Evolutionary conservation across 2,797 vertebrate species (phyloP).

Genomic region (Paguma larvata): DNA sequence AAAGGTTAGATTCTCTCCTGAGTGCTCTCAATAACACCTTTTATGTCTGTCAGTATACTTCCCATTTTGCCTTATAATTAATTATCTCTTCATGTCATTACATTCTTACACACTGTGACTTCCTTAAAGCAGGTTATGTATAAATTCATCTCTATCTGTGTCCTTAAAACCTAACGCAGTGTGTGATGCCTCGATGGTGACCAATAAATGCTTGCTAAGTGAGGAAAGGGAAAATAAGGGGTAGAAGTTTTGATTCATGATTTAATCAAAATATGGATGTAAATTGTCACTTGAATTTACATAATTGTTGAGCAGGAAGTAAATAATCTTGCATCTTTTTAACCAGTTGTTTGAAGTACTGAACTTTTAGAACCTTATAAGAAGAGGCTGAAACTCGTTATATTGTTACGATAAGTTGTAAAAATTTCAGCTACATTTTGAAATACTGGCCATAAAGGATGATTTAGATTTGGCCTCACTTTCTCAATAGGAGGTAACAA

Average conservation of each 20-base stretch:
- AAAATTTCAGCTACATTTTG: neutral
- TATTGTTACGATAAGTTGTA: neutral
- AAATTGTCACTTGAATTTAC: constrained; percentile 14
- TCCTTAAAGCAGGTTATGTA: neutral
- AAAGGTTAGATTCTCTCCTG: constrained; percentile 21
- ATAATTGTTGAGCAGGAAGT: neutral
- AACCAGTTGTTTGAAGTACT: constrained; percentile 32
- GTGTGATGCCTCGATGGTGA: neutral
- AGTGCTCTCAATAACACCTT: neutral
- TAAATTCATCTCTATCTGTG: neutral
- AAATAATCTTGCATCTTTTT: constrained; percentile 34
- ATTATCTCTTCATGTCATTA: neutral
- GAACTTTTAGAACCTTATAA: constrained; percentile 25
- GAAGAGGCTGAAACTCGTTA: neutral
- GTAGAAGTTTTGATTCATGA: neutral
- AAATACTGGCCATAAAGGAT: constrained; percentile 41
- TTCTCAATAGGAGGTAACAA: constrained; percentile 91
- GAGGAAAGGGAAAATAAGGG: neutral
- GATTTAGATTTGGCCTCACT: constrained; percentile 43
- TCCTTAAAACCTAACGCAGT: neutral
- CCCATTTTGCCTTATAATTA: constrained; percentile 27
- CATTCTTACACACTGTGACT: constrained; percentile 5
- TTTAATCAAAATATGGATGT: neutral
- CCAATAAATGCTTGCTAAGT: neutral
- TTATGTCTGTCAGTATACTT: neutral